These are phyloP conservation scores for Pavo muticus DNA, from an alignment of 2,113 vertebrate genomes.

Conservation along the genomic window DNA sequence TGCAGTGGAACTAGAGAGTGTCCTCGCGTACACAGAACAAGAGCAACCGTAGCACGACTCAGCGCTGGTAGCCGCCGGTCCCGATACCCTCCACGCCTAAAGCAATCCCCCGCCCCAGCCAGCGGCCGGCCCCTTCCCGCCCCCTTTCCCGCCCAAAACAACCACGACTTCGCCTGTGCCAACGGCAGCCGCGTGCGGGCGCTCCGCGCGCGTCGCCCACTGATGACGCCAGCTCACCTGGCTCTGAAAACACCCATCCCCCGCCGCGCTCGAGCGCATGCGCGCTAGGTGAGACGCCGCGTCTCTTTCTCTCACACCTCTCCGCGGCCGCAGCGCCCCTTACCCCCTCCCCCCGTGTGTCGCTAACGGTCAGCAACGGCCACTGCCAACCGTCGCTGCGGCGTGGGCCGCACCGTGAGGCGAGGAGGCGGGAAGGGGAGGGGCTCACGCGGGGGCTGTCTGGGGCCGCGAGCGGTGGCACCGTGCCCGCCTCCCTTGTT, in stretches of 20 bases:
- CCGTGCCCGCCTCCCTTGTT: too few species aligned
- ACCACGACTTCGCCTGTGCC: neutral
- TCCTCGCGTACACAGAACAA: too few species aligned
- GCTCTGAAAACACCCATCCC: neutral
- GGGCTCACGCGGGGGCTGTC: too few species aligned
- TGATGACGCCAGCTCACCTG: neutral
- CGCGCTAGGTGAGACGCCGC: neutral
- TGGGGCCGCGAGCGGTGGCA: too few species aligned
- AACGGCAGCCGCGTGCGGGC: too few species aligned
- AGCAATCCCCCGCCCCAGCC: too few species aligned
- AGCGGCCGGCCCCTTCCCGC: too few species aligned
- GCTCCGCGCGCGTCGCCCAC: accelerated
- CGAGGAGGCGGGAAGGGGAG: too few species aligned
- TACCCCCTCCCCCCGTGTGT: neutral
- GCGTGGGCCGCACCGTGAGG: too few species aligned
- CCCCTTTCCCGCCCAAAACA: accelerated
- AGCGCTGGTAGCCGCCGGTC: accelerated
- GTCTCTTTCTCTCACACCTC: neutral
- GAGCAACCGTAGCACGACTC: accelerated
- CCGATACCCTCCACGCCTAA: accelerated
- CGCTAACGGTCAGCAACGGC: too few species aligned
- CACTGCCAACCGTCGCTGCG: too few species aligned
- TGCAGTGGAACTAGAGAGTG: accelerated
- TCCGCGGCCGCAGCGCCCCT: neutral
- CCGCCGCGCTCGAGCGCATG: neutral